Conservation (phyloP, 2,797 vertebrate species). For the Mallotus villosus region DNA sequence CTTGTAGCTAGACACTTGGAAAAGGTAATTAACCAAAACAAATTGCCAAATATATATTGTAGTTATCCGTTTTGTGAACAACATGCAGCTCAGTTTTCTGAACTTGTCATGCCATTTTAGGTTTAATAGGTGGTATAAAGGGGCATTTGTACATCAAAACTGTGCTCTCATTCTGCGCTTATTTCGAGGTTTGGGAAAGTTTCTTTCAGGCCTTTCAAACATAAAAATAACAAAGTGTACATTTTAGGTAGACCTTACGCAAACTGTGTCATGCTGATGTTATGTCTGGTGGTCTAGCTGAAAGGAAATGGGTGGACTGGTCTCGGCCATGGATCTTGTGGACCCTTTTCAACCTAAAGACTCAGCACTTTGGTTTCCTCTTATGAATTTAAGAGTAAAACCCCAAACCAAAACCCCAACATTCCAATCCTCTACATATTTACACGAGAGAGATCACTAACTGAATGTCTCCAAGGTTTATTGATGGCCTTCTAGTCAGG, state of each 20-base stretch:
- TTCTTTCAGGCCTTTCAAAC: background rate
- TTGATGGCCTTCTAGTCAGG: no score
- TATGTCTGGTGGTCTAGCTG: conserved; percentile 57
- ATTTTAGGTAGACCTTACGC: conserved; percentile 29
- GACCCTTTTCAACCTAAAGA: conserved; percentile 33
- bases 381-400: conserved; percentile 29
- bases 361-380: conserved; percentile 54
- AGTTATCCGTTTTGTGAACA: no score
- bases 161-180: no score
- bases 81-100: no score
- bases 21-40: no score
- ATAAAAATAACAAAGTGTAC: conserved; percentile 1
- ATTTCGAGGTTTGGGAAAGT: background rate
- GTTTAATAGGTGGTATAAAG: no score
- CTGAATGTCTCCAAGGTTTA: conserved; percentile 28
- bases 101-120: no score
- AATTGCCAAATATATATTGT: no score
- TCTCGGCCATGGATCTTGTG: conserved; percentile 51
- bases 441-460: conserved; percentile 1
- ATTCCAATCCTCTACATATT: conserved; percentile 21
- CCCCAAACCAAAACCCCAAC: conserved; percentile 16
- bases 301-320: conserved; percentile 33
- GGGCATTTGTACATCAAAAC: no score
- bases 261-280: conserved; percentile 56
- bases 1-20: no score